Conservation (phyloP, 2,888 invertebrate genomes). For the Schizaphis graminum region DNA sequence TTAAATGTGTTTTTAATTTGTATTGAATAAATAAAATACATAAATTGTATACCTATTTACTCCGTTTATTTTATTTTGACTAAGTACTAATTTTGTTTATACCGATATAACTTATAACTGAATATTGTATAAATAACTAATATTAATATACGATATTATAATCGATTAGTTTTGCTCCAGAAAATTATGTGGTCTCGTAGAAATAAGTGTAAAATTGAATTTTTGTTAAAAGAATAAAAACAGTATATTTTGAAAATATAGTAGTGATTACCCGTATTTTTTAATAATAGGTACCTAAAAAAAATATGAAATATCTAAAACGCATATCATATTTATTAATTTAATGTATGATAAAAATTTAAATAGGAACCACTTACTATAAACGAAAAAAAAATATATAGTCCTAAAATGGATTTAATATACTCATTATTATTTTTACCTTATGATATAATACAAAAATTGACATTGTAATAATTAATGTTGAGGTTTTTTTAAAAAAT, state of each 20-base stretch:
- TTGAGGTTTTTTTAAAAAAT: background rate
- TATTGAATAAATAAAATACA: constrained; percentile 44
- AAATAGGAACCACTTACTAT: background rate
- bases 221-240: background rate
- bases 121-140: background rate
- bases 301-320: background rate
- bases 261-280: background rate
- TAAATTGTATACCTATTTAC: background rate
- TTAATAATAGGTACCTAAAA: background rate
- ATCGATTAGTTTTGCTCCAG: background rate
- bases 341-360: background rate
- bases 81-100: background rate
- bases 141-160: background rate
- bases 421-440: background rate
- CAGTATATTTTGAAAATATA: background rate
- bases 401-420: background rate
- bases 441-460: background rate
- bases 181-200: background rate
- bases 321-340: background rate
- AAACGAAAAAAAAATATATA: background rate
- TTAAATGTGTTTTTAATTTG: constrained; percentile 10
- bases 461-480: background rate
- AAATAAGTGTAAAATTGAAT: background rate
- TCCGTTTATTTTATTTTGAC: background rate
- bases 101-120: background rate